phyloP scores from a whole-genome alignment of 2,888 invertebrate genomes.

The Papilio demoleus region DNA sequence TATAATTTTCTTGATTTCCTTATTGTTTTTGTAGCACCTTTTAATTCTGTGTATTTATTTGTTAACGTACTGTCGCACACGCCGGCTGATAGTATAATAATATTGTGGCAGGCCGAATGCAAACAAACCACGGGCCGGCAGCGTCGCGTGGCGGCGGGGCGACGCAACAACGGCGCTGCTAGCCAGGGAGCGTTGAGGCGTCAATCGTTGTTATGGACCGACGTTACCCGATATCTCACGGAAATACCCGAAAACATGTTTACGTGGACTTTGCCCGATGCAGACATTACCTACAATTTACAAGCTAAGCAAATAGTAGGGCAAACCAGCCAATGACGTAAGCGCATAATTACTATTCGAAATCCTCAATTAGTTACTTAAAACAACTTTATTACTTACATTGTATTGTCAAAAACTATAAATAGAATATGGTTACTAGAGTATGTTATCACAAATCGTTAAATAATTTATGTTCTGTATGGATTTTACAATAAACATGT shows the following conservation, averaged over 20 bases:
- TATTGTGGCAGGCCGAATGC: conserved; percentile 60
- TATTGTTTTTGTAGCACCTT: neutral
- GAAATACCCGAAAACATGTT: conserved; percentile 65
- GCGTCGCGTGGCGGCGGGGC: conserved; percentile 47
- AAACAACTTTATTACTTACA: no score
- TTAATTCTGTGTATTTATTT: conserved; percentile 18
- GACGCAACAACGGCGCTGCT: conserved; percentile 44
- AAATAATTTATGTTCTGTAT: no score
- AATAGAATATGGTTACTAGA: no score
- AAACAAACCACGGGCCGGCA: conserved; percentile 48
- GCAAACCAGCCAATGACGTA: conserved; percentile 33
- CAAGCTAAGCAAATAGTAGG: conserved; percentile 25
- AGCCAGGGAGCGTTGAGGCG: conserved; percentile 40
- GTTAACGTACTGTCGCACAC: conserved; percentile 55
- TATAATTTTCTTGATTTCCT: conserved; percentile 6
- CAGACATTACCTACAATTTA: conserved; percentile 48
- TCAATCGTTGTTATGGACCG: conserved; percentile 71
- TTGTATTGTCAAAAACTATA: no score
- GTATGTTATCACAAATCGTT: no score
- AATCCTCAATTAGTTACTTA: conserved; percentile 18
- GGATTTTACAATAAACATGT: conserved; percentile 10
- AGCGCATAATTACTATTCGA: conserved; percentile 44
- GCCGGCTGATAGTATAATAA: conserved; percentile 63
- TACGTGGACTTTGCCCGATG: conserved; percentile 62
- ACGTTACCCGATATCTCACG: conserved; percentile 63